Percentiles rank a stretch among this genome's conserved stretches.
phyloP scores from a whole-genome alignment of 2,113 vertebrate species.

The Chascanopsetta lugubris region DNA sequence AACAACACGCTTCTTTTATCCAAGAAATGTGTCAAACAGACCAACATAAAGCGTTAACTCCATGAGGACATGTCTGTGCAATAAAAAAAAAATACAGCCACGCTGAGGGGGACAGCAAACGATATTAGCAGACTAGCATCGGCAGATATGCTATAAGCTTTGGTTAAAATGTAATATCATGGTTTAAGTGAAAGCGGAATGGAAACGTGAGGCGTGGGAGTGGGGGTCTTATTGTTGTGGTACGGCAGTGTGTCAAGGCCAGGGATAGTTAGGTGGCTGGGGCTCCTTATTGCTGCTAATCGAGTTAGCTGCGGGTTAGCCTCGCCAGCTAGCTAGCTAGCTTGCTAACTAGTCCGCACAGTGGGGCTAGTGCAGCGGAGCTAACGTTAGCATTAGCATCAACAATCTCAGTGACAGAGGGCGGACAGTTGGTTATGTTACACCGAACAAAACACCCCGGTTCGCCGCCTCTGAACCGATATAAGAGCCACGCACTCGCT shows the following conservation, averaged over 20 bases:
- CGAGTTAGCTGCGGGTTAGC: conserved; percentile 53
- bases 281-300: conserved; percentile 55
- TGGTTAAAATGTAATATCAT: too few species aligned
- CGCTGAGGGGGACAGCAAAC: background rate
- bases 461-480: conserved; percentile 19
- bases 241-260: conserved; percentile 26
- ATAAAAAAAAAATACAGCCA: background rate
- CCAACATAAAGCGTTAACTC: background rate
- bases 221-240: conserved; percentile 20
- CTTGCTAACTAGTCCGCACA: conserved; percentile 20
- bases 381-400: conserved; percentile 61
- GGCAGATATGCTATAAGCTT: background rate
- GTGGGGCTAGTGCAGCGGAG: conserved; percentile 22
- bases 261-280: background rate
- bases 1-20: background rate
- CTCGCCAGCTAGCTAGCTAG: conserved; percentile 12
- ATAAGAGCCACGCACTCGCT: too few species aligned
- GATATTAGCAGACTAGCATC: background rate
- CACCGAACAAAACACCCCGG: conserved; percentile 51
- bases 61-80: background rate
- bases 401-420: conserved; percentile 70
- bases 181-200: background rate
- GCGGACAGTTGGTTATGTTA: conserved; percentile 50
- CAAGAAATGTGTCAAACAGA: too few species aligned
- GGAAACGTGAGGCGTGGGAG: background rate